Evolutionary conservation across 2,113 vertebrate species (phyloP).

Genomic region (Phyllostomus discolor): DNA sequence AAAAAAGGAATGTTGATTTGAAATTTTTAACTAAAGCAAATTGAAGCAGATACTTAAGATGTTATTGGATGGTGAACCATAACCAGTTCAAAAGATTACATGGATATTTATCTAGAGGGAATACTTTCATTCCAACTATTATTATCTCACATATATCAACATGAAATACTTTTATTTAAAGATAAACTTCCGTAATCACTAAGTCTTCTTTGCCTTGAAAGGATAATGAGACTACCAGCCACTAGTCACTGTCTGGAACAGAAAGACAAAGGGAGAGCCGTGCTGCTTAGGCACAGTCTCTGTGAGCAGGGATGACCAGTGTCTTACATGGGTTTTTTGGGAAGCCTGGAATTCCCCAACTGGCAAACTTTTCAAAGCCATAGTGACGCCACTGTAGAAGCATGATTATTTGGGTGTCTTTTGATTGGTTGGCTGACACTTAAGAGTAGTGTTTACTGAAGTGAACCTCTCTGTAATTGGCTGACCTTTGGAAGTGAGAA

Average conservation of each 20-base stretch:
- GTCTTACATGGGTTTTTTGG: not conserved
- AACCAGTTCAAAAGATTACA: not conserved
- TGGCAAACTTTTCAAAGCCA: not conserved
- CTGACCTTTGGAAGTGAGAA: not conserved
- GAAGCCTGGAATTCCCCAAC: not conserved
- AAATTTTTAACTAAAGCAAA: slow-evolving; percentile 32
- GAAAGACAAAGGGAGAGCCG: not conserved
- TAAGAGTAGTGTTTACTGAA: not conserved
- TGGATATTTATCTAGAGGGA: slow-evolving; percentile 3
- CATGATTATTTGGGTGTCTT: not conserved
- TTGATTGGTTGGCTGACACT: not conserved
- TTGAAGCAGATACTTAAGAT: slow-evolving; percentile 24
- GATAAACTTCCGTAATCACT: not conserved
- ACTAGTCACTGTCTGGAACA: not conserved
- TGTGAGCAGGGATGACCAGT: not conserved
- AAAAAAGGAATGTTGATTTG: not conserved
- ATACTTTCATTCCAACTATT: slow-evolving; percentile 3
- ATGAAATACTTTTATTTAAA: slow-evolving; percentile 32
- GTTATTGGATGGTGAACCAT: not conserved
- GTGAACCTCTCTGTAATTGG: not conserved
- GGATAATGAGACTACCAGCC: not conserved
- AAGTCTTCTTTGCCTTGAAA: not conserved
- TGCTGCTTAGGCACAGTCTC: not conserved
- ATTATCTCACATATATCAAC: not conserved
- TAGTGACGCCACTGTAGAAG: not conserved